phyloP scores from a whole-genome alignment of 2,113 vertebrate species.

The Aviceda subcristata region DNA sequence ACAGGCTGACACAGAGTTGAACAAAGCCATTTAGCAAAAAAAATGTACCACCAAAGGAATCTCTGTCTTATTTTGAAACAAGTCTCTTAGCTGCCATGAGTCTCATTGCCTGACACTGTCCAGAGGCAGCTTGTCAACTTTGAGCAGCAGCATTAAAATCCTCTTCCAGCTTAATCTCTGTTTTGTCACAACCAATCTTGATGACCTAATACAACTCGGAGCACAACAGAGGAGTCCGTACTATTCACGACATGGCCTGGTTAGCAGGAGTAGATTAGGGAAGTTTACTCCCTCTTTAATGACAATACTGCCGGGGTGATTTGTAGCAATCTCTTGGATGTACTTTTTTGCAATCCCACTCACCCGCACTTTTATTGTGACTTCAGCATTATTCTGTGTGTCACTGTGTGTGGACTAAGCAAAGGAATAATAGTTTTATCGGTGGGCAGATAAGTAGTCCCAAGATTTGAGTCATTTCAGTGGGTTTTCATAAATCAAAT shows the following conservation, averaged over 20 bases:
- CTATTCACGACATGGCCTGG: neutral
- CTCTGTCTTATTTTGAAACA: neutral
- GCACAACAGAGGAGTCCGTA: neutral
- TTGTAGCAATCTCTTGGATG: neutral
- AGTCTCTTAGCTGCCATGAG: neutral
- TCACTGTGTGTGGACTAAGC: neutral
- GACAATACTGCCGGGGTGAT: neutral
- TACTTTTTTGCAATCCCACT: rapidly evolving
- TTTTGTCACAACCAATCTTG: neutral
- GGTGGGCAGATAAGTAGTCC: neutral
- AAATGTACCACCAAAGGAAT: neutral
- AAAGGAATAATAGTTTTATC: neutral
- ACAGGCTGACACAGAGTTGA: neutral
- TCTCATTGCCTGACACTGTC: neutral
- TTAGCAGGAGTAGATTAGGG: neutral
- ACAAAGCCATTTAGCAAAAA: neutral
- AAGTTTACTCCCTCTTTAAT: neutral
- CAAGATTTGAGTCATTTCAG: neutral
- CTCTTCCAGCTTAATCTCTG: neutral
- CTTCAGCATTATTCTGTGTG: neutral
- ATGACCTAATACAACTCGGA: neutral
- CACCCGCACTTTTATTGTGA: rapidly evolving
- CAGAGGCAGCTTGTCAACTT: neutral
- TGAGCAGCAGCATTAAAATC: neutral
- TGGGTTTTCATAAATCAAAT: neutral